phyloP scores from a whole-genome alignment of 2,113 vertebrate species.

The Callocephalon fimbriatum region DNA sequence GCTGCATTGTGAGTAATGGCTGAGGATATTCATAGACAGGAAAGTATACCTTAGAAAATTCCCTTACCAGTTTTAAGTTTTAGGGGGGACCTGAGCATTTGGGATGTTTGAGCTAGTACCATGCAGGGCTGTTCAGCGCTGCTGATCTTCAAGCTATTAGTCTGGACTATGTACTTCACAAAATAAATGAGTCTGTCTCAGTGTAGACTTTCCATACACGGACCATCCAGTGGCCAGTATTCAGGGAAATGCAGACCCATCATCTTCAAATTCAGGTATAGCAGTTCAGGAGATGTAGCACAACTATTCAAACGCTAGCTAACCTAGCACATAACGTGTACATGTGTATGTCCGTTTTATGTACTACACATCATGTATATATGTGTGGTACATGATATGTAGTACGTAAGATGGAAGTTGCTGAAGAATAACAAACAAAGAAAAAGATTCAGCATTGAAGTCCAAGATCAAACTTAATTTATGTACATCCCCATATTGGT shows the following conservation, averaged over 20 bases:
- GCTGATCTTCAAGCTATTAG: background rate
- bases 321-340: background rate
- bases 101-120: background rate
- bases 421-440: background rate
- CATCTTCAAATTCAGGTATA: background rate
- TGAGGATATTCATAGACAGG: background rate
- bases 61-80: background rate
- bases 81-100: background rate
- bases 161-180: background rate
- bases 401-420: background rate
- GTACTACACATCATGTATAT: background rate
- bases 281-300: background rate
- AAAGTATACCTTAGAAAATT: background rate
- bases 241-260: background rate
- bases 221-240: background rate
- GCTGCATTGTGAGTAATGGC: background rate
- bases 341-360: background rate
- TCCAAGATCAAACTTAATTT: background rate
- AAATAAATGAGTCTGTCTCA: background rate
- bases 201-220: background rate
- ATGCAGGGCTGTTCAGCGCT: background rate
- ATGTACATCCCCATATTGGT: accelerated
- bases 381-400: background rate
- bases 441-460: background rate
- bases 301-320: background rate